phyloP scores from a whole-genome alignment of 2,888 invertebrate species.

The Dynastes hyllus region DNA sequence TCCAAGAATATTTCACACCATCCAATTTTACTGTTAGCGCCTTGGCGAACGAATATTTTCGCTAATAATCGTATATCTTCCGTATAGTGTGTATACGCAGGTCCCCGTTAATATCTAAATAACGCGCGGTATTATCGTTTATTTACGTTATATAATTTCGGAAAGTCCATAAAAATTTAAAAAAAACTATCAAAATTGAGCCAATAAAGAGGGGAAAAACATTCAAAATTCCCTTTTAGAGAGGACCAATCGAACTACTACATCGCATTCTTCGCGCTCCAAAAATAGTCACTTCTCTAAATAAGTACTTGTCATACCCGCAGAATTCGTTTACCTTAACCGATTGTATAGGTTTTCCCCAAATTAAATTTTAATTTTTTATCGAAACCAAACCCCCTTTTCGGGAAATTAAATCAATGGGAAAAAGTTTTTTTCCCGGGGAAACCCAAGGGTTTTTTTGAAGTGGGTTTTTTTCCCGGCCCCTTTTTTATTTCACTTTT shows the following conservation, averaged over 20 bases:
- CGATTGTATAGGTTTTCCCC: too few species aligned
- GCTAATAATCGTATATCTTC: too few species aligned
- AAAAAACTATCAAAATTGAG: constrained; percentile 1
- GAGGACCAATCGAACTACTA: not conserved
- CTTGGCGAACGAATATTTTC: too few species aligned
- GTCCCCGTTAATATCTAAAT: not conserved
- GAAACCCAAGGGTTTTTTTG: too few species aligned
- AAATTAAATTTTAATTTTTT: constrained; percentile 3
- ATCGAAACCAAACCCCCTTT: too few species aligned
- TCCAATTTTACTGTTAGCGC: too few species aligned
- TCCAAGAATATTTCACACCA: too few species aligned
- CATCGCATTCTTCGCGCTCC: not conserved
- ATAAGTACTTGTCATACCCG: not conserved
- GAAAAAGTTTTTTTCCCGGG: too few species aligned
- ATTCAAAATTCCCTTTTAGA: not conserved
- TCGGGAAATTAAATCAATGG: too few species aligned
- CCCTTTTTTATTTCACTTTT: too few species aligned
- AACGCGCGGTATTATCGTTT: constrained; percentile 1
- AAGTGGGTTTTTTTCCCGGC: too few species aligned
- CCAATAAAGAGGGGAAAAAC: not conserved
- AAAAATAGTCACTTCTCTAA: not conserved
- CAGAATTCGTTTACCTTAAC: too few species aligned
- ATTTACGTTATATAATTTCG: constrained; percentile 17
- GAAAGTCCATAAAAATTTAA: constrained; percentile 17
- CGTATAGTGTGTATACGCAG: not conserved